Conservation (phyloP, 2,113 vertebrate genomes). For the Cyprinus carpio region DNA sequence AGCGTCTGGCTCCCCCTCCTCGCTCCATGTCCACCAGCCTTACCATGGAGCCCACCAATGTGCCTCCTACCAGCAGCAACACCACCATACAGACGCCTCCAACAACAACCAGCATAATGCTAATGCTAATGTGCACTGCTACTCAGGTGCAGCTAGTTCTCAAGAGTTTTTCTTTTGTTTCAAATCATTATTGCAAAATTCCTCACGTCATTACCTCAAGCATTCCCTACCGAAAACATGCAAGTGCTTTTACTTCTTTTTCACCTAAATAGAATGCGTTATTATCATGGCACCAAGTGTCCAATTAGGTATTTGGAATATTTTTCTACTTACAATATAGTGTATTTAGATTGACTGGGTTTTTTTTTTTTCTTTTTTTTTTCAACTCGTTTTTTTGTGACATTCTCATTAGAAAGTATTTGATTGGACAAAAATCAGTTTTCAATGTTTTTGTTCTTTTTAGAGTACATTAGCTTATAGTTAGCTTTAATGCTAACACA, state of each 20-base stretch:
- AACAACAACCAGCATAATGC: constrained; percentile 79
- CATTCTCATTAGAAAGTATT: neutral
- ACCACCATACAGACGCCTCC: constrained; percentile 80
- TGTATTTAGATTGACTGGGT: neutral
- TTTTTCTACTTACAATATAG: neutral
- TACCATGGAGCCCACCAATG: constrained; percentile 75
- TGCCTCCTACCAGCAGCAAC: constrained; percentile 85
- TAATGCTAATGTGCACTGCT: constrained; percentile 80
- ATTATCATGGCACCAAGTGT: neutral
- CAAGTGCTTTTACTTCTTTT: constrained; percentile 48
- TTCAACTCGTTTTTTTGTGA: neutral
- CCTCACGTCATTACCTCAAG: constrained; percentile 31
- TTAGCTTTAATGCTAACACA: constrained; percentile 9
- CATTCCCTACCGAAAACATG: neutral
- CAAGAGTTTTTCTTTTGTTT: neutral
- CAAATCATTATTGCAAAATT: neutral
- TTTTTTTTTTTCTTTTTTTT: too few species aligned
- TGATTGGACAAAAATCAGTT: neutral
- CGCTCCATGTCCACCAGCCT: constrained; percentile 66
- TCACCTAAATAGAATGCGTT: neutral
- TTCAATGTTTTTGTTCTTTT: neutral
- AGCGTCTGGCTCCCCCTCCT: constrained; percentile 66
- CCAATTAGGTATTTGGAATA: neutral
- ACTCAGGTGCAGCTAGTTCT: constrained; percentile 85
- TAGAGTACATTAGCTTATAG: neutral